Evolutionary conservation across 2,797 vertebrate genomes (phyloP), one percentile per base, ranked within the genome.

Genomic region (Philypnodon macrostomus): DNA sequence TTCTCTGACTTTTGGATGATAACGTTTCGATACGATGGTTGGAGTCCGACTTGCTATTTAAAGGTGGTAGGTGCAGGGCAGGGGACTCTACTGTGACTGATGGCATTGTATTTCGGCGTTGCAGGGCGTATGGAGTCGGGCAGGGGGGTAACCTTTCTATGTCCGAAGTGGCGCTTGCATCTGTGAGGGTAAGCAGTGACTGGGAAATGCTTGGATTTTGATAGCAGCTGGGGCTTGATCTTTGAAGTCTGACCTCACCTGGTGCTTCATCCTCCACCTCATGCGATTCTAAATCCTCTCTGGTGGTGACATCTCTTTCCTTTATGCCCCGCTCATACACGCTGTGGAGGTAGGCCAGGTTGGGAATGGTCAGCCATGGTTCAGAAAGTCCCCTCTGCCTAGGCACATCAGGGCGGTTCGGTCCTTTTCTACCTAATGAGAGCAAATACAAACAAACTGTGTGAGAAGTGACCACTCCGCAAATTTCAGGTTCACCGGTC

Each of bases 101-200:
- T 10, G 86, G 82, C 11, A 88, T 63, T 19, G 86, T 90, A 52
- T 89, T 89, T 13, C 87, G 81, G n/a, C 78, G 71, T 10, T 42
- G 63, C 13, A 58, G 55, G 7, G 53, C 53, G 18, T 18, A 42
- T 33, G 61, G 24, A 2, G 40, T 8, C 1, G 10, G 18, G 46
- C 49, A 40, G n/a, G 38, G 12, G 1, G 73, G 51, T 17, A 69
- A 62, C 35, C 66, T 50, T 4, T 67, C 61, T 0, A 10, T 21
- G 0, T 47, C 54, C 13, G 27, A 45, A 60, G 37, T 29, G 1
- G 29, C 66, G 30, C 30, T 44, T 26, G 29, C 9, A 39, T 68
- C 58, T 2, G 62, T 33, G 34, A 74, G 66, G 10, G 52, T 64
- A 18, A 54, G 12, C 21, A 52, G 42, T 0, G 69, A 69, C 47